Base-by-base conservation (phyloP, 2,797 vertebrate species). In the Anisognathus igniventris region DNA sequence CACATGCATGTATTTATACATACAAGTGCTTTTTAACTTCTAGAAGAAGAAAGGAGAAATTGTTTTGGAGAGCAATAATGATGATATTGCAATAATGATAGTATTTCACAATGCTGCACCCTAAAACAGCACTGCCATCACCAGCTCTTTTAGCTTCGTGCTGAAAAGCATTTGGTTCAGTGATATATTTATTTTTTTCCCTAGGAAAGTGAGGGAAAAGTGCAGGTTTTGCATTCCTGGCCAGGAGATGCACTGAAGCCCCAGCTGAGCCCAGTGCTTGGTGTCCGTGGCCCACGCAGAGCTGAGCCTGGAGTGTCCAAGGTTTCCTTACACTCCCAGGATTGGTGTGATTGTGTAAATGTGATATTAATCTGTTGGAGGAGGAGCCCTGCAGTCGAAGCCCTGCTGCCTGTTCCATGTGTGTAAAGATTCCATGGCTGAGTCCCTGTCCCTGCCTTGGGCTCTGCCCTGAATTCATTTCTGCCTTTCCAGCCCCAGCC, bases 201-300 rank as follows among this genome's bases (percentile, higher is more conserved):
- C 85, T 42, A 92, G 80, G 89, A 82, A 73, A 57, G 81, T 71
- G 48, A 88, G 92, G 92, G 75, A 54, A 90, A 94, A 67, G 66
- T 81, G 53, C 71, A 86, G 9, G 75, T 68, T 64, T 87, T 95
- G 91, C 78, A 35, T 95, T 79, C 95, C 90, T 88, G 94, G 92
- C 30, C 88, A 96, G 93, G 79, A 62, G 54, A 9, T 75, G 51
- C 94, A 7, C 30, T 72, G 88, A 47, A 66, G 72, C 90, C 11
- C 68, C 94, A 60, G 87, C 62, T 58, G 44, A 57, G 87, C 58
- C 61, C 89, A 50, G 81, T 76, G 90, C 60, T 95, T 48, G 84
- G 71, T 61, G 71, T 68, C 37, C 75, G 86, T 77, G 51, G 84
- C 68, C 73, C 62, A 23, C 53, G 56, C 88, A 94, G 86, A 91